Conservation (phyloP, 1,140 invertebrate genomes). For the Zelostemma sp. region DNA sequence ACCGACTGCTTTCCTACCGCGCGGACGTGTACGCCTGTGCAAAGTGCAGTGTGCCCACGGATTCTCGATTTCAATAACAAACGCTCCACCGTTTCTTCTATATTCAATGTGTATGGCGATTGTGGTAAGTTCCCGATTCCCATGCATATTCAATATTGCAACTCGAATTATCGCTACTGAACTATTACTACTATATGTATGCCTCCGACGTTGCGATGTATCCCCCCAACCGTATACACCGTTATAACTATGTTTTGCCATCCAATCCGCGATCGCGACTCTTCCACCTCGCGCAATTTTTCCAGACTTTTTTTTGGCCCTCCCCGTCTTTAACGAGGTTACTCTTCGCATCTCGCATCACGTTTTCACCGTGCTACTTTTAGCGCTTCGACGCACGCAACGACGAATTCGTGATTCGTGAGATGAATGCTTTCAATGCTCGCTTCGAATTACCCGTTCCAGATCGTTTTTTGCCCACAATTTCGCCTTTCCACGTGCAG, state of each 20-base stretch:
- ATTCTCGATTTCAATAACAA: conserved; percentile 63
- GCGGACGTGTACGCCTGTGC: conserved; percentile 27
- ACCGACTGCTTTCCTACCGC: conserved; percentile 19
- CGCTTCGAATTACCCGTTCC: conserved; percentile 23
- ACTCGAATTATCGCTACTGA: no score
- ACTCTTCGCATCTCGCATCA: neutral
- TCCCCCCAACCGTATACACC: no score
- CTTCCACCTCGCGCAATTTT: no score
- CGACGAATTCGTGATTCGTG: conserved; percentile 11
- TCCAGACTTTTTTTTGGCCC: neutral
- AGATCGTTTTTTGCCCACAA: no score
- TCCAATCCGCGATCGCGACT: no score
- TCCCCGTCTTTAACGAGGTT: neutral
- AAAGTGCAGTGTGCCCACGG: conserved; percentile 54
- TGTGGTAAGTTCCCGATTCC: conserved; percentile 66
- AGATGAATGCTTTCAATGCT: conserved; percentile 18
- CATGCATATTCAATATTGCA: no score
- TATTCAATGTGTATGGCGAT: conserved; percentile 77
- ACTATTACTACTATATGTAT: no score
- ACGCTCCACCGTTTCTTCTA: conserved; percentile 67
- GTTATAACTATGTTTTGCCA: no score
- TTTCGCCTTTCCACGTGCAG: no score
- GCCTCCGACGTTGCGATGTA: no score
- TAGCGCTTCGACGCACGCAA: neutral
- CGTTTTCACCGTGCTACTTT: conserved; percentile 17